These are phyloP conservation scores for Megalops cyprinoides DNA, from an alignment of 2,797 vertebrate species.

Conservation along the genomic window DNA sequence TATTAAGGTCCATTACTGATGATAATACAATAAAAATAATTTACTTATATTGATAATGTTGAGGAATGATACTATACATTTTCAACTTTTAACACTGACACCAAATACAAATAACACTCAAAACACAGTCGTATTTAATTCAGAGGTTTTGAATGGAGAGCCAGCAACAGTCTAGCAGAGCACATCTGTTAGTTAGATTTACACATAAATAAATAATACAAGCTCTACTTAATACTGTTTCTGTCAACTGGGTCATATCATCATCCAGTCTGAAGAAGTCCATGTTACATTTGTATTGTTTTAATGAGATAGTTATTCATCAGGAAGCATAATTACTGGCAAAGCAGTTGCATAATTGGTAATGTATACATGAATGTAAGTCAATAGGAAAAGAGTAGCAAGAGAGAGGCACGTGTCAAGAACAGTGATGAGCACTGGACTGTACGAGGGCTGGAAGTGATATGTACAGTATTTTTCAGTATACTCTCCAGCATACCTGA, in stretches of 20 bases:
- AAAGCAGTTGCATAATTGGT: too few species aligned
- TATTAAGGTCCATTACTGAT: slow-evolving; percentile 34
- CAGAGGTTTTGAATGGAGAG: not conserved
- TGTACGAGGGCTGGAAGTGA: too few species aligned
- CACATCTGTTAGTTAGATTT: not conserved
- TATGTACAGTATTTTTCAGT: too few species aligned
- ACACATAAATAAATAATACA: not conserved
- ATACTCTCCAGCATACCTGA: too few species aligned
- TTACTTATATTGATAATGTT: slow-evolving; percentile 24
- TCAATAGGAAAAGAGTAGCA: too few species aligned
- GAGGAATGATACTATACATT: not conserved
- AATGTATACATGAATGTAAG: too few species aligned
- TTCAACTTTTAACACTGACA: not conserved
- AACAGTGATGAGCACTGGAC: too few species aligned
- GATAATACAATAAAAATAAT: slow-evolving; percentile 15
- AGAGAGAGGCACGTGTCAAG: too few species aligned
- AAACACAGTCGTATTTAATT: not conserved
- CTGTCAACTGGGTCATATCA: not conserved
- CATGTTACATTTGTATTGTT: too few species aligned
- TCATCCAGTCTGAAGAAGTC: too few species aligned
- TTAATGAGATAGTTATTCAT: too few species aligned
- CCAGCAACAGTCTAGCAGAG: not conserved
- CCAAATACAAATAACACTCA: not conserved
- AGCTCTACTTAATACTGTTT: not conserved
- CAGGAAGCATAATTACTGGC: too few species aligned